Base-by-base conservation (phyloP, 1,140 invertebrate genomes). In the Rhizoglyphus robini region DNA sequence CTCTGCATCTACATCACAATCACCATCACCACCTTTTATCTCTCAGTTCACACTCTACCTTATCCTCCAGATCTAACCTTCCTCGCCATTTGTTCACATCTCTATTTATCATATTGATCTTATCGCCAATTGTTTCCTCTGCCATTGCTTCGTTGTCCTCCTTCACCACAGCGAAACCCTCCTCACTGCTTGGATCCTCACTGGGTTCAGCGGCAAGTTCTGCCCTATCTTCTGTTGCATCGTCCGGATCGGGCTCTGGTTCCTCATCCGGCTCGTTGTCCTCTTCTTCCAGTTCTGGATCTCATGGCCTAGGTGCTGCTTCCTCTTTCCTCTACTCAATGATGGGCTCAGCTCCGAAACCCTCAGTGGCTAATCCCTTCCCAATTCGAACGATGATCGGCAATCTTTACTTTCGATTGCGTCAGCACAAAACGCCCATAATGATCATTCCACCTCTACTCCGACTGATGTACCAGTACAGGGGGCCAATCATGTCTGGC, bases 371-470 rank as follows among this genome's bases (percentile, higher is more conserved):
- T 3, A 51, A 47, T 38, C 41, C 63, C 2, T 64, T 51, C 41
- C 63, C 63, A 20, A 18, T 49, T 11, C 63, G 63, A 36, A 64
- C 63, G n/a, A 48, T 64, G 38, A 18, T 64, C 20, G 63, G 63
- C 13, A 64, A 64, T n/a, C 29, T 64, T 1, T 30, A 30, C 15
- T 48, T 31, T 31, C 13, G 47, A 32, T 34, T 64, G n/a, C 63
- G 63, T 2, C 29, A 47, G 20, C 27, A 51, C 29, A 3, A 23
- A 13, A 64, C 63, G 4, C 63, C 54, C 2, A 32, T 49, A n/a
- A 25, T 64, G 11, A 5, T 64, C 5, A 64, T 64, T 20, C 63
- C 63, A 27, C 46, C 63, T 11, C 15, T 64, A 1, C 20, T 64
- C 13, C 63, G 63, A 8, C n/a, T 64, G 46, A 27, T 48, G 15